Conservation (phyloP, 2,888 invertebrate species). For the Tipula confusa region DNA sequence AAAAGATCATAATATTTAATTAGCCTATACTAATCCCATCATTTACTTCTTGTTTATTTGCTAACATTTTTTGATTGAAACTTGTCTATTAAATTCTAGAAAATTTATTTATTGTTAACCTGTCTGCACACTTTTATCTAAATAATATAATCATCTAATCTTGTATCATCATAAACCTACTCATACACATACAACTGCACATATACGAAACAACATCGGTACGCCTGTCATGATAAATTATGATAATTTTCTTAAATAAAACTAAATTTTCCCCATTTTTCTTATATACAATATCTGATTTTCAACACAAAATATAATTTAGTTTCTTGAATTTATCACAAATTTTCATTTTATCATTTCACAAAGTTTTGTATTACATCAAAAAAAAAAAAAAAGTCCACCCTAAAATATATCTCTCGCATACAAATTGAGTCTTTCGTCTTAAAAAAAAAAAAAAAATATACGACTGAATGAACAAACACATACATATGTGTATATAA, state of each 20-base stretch:
- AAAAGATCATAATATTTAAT: no score
- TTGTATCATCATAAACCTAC: not conserved
- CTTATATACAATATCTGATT: not conserved
- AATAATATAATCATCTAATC: no score
- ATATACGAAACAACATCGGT: no score
- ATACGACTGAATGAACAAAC: not conserved
- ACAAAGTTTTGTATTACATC: not conserved
- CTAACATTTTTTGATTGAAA: no score
- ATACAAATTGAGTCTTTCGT: not conserved
- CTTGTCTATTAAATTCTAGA: not conserved
- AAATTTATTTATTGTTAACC: not conserved
- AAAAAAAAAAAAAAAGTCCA: not conserved
- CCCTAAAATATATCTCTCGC: not conserved
- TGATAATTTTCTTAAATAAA: not conserved
- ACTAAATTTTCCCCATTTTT: not conserved
- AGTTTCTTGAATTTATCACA: not conserved
- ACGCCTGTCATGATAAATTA: not conserved
- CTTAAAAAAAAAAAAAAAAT: no score
- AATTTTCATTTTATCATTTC: not conserved
- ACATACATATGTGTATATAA: not conserved
- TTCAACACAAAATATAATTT: constrained; percentile 12
- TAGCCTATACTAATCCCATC: no score
- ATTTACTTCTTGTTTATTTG: no score
- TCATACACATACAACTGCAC: not conserved
- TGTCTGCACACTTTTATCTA: not conserved